phyloP scores from a whole-genome alignment of 2,113 vertebrate genomes.

The Perca schrenkii region DNA sequence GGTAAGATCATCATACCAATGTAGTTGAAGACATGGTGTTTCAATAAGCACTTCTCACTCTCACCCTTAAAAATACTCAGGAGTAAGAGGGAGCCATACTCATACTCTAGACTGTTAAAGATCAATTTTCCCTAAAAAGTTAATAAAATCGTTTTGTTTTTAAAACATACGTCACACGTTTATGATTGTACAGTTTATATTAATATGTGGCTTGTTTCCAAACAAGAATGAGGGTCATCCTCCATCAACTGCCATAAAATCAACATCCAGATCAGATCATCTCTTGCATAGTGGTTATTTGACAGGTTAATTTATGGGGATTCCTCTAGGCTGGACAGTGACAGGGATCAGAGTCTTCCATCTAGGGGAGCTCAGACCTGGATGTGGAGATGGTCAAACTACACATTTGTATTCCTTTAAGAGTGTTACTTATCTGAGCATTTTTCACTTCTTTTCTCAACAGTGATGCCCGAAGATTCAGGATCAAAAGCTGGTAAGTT shows the following conservation, averaged over 20 bases:
- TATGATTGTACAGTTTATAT: neutral
- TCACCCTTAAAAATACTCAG: neutral
- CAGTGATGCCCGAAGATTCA: constrained; percentile 16
- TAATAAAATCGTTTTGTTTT: neutral
- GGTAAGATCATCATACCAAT: constrained; percentile 80
- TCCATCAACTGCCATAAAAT: neutral
- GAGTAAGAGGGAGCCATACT: neutral
- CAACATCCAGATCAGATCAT: neutral
- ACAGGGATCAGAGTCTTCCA: neutral
- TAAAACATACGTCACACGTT: no score
- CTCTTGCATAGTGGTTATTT: neutral
- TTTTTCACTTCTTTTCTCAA: neutral
- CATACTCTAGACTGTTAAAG: neutral
- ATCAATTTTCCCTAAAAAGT: neutral
- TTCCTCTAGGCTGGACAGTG: neutral
- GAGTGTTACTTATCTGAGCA: neutral
- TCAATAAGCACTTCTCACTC: neutral
- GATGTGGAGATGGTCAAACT: neutral
- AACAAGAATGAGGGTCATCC: neutral
- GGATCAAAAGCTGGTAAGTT: constrained; percentile 56
- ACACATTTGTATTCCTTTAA: neutral
- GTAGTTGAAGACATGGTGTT: neutral
- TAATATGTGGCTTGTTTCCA: neutral
- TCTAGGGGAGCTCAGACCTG: neutral
- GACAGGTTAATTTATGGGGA: neutral